Evolutionary conservation across 2,888 invertebrate genomes (phyloP), one percentile per base, ranked within the genome.

Genomic region (Lycophotia porphyrea): DNA sequence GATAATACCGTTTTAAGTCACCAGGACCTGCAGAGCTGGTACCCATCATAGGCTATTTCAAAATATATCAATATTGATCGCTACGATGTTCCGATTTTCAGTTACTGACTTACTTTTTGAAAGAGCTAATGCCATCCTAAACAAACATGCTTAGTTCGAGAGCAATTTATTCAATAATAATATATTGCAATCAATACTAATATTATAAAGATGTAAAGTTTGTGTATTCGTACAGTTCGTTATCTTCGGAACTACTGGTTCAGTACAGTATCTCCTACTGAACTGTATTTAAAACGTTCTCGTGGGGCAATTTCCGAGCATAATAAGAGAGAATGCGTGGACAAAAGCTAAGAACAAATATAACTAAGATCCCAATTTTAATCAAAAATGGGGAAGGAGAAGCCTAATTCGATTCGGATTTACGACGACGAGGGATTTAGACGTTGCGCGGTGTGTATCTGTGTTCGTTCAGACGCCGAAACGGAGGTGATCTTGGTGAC

Each of bases 371-470:
- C 21, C 3, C 15, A 39, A 71, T 8, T n/a, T 15, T 27, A 39
- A 24, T 7, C 5, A 34, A 47, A 42, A 96, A 98, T 98, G 98
- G 99, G 99, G 94, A 99, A 99, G 97, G 99, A 99, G 96, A 99
- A 99, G 97, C 99, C 99, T 88, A 98, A 99, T 97, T 99, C 99
- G 88, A 98, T 98, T 92, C 97, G 99, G 93, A 99, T 99, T 93
- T 99, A 99, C 96, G 99, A 99, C 97, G 98, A 98, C 93, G 99
- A 99, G 95, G 99, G 99, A 82, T 99, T 98, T 95, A 97, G 99
- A 94, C 97, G 98, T 95, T 98, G 99, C 93, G 99, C 99, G 90
- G 99, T 99, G 90, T 99, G 99, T 97, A 98, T 99, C 93, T 99
- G 99, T 97, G 99, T 99, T 92, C 98, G 98, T 90, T 98, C 98